These are phyloP conservation scores for Zosterops pallidus DNA, from an alignment of 2,113 vertebrate genomes.

Conservation along the genomic window DNA sequence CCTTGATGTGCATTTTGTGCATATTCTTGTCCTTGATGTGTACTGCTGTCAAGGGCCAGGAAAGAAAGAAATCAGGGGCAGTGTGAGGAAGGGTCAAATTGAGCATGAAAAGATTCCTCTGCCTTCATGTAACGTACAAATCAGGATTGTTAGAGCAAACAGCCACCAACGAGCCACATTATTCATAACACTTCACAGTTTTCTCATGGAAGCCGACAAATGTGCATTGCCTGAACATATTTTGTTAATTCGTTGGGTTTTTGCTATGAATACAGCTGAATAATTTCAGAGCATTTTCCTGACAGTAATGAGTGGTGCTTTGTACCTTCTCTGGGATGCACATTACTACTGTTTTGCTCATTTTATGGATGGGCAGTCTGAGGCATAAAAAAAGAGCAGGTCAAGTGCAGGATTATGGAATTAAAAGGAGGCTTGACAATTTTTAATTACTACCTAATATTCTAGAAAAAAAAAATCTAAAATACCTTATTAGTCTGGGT, in stretches of 20 bases:
- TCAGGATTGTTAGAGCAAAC: constrained; percentile 37
- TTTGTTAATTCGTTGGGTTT: constrained; percentile 44
- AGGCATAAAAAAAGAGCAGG: neutral
- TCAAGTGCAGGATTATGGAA: neutral
- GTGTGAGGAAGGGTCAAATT: constrained; percentile 20
- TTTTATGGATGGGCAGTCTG: constrained; percentile 4
- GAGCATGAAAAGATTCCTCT: constrained; percentile 21
- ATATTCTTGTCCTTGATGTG: constrained; percentile 37
- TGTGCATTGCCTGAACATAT: constrained; percentile 57
- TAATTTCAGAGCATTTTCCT: constrained; percentile 37
- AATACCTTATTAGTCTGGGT: neutral
- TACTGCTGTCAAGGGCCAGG: constrained; percentile 13
- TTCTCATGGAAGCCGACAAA: constrained; percentile 54
- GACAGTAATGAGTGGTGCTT: constrained; percentile 1
- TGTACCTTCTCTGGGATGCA: neutral
- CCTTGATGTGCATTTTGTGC: constrained; percentile 22
- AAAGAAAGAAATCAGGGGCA: constrained; percentile 11
- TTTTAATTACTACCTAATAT: neutral
- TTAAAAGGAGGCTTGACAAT: neutral
- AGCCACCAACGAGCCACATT: constrained; percentile 38
- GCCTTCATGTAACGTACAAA: neutral
- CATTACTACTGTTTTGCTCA: neutral
- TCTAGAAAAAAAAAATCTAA: neutral
- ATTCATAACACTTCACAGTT: constrained; percentile 67
- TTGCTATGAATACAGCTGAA: constrained; percentile 51